Conservation (phyloP, 64 coral and sea anemone genomes). For the Platygyra sinensis region DNA sequence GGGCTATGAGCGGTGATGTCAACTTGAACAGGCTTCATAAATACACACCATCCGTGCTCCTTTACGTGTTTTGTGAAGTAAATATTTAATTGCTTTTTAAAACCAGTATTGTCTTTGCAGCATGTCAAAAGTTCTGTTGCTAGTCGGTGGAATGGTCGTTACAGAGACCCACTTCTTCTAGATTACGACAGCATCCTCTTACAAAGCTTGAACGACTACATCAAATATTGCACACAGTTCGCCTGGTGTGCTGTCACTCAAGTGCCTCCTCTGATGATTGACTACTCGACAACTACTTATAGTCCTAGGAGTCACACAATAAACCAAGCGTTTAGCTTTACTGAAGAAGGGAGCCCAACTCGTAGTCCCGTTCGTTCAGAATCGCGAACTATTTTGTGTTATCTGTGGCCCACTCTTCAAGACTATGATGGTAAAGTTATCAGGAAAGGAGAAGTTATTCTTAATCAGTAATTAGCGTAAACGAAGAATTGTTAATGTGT, state of each 20-base stretch:
- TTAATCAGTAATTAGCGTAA: no score
- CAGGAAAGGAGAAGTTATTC: not conserved
- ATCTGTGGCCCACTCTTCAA: not conserved
- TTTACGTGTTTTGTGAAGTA: no score
- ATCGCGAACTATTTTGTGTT: not conserved
- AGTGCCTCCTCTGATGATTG: conserved; percentile 2
- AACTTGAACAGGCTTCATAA: no score
- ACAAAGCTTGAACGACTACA: not conserved
- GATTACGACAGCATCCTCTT: not conserved
- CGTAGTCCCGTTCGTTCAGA: not conserved
- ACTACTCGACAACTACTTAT: not conserved
- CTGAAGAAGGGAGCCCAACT: not conserved
- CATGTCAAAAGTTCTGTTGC: not conserved
- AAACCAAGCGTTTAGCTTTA: not conserved
- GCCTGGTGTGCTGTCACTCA: not conserved
- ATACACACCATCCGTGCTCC: no score
- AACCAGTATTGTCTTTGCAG: not conserved
- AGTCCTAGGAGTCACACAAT: not conserved
- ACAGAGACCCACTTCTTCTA: not conserved
- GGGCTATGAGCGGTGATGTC: no score
- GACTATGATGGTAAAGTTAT: conserved; percentile 10
- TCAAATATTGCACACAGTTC: not conserved
- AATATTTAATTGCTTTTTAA: no score
- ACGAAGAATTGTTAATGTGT: no score
- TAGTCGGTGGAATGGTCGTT: not conserved